Evolutionary conservation across 2,113 vertebrate species (phyloP), one percentile per base, ranked within the genome.

Genomic region (Hemiscyllium ocellatum): DNA sequence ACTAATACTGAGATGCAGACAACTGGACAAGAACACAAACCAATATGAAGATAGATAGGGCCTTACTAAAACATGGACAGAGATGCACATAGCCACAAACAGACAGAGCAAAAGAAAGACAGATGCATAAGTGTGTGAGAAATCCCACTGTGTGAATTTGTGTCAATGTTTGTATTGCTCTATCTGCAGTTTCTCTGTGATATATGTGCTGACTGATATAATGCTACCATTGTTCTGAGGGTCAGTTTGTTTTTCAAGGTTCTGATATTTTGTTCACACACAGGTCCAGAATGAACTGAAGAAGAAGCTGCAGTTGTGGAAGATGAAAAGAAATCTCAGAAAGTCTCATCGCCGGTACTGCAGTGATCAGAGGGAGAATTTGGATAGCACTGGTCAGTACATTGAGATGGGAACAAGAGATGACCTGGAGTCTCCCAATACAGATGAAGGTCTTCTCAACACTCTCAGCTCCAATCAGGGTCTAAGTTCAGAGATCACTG

Each of bases 211-310:
- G 20, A 22, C 6, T 52, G 2, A 87, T 87, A 26, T 56, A 12
- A 87, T 50, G 85, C 42, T 85, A 19, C n/a, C 29, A 13, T 76
- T 85, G 80, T 42, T 42, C 80, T 29, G 19, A 85, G 15, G 80
- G 33, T 47, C 85, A 76, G 0, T 76, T 8, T 76, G 72, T 76
- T 29, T 76, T 76, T 76, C 29, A 76, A n/a, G 17, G 19, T 37
- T 93, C 33, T 56, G 24, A 37, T 17, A 68, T 37, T 66, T 61
- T 93, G 17, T n/a, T 61, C 26, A 33, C 65, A 72, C 69, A 50
- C 65, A 95, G 94, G 94, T 95, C 42, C 94, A 52, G 69, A 70
- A 95, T 29, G 94, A 95, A 95, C 24, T 95, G 94, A 50, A 47
- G 42, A 95, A 72, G 94, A 72, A 72, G 24, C 69, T 95, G 69